A percentile compares a stretch with the other conserved stretches of the same genome.
phyloP scores from a whole-genome alignment of 2,113 vertebrate genomes.

The Chrysemys picta region DNA sequence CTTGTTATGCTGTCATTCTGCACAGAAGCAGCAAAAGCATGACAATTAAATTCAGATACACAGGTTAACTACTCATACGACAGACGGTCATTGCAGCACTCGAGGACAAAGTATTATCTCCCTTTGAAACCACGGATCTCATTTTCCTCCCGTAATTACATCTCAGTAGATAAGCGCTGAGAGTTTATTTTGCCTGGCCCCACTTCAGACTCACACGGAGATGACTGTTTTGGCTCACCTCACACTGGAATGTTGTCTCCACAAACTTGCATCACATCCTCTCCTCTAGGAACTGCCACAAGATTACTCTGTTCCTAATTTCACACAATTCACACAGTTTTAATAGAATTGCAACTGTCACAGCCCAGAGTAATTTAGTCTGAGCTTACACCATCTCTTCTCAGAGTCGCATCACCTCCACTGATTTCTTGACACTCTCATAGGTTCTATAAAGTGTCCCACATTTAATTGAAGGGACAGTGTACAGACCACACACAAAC shows the following conservation, averaged over 20 bases:
- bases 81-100: background rate
- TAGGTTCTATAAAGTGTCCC: background rate
- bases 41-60: conserved; percentile 25
- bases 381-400: background rate
- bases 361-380: background rate
- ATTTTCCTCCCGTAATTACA: conserved; percentile 36
- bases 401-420: background rate
- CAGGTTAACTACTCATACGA: background rate
- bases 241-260: conserved; percentile 23
- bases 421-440: background rate
- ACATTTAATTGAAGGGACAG: rapidly evolving
- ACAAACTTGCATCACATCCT: conserved; percentile 1
- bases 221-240: conserved; percentile 23
- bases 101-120: background rate
- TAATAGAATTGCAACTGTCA: background rate
- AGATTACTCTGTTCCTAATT: background rate
- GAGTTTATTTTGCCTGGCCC: background rate
- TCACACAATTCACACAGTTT: background rate
- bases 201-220: conserved; percentile 39
- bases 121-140: background rate
- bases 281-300: background rate
- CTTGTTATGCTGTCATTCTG: background rate
- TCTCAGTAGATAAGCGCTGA: background rate
- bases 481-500: background rate
- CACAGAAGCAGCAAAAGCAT: conserved; percentile 10